Evolutionary conservation across 2,113 vertebrate species (phyloP).

Genomic region (Ranitomeya variabilis): DNA sequence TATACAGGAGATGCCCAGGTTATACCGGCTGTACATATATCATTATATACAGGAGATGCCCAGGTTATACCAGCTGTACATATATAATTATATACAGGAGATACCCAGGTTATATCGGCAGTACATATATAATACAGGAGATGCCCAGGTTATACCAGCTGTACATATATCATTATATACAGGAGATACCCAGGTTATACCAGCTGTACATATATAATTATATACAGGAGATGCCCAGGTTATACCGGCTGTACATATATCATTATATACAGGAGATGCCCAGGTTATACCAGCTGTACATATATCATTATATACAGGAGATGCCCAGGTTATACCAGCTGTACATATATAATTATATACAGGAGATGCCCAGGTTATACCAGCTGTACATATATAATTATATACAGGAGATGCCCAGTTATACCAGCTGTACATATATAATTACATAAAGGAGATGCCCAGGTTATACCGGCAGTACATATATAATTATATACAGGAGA

Average conservation of each 20-base stretch:
- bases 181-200: neutral
- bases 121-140: neutral
- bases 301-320: neutral
- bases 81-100: neutral
- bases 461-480: neutral
- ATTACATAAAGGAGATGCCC: neutral
- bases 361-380: neutral
- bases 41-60: neutral
- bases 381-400: neutral
- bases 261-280: neutral
- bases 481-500: neutral
- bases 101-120: neutral
- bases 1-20: neutral
- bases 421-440: neutral
- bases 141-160: neutral
- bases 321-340: neutral
- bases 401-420: neutral
- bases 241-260: neutral
- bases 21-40: neutral
- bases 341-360: neutral
- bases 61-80: neutral
- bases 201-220: neutral
- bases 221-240: neutral
- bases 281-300: neutral
- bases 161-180: neutral